Percentiles rank a stretch among this genome's conserved stretches.
phyloP scores from a whole-genome alignment of 1,140 invertebrate species.

The Ectropis grisescens region DNA sequence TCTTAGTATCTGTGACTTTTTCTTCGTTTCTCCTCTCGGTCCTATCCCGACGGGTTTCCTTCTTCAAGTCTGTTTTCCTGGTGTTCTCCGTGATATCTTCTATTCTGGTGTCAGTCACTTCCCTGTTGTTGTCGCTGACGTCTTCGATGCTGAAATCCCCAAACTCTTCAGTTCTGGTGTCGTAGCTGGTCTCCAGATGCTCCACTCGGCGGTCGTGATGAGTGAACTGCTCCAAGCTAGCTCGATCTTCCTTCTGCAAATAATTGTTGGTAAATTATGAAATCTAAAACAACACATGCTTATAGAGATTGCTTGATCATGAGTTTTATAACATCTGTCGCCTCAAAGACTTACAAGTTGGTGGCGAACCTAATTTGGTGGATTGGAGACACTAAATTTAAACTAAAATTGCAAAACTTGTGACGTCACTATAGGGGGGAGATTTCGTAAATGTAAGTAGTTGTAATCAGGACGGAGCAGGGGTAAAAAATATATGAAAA shows the following conservation, averaged over 20 bases:
- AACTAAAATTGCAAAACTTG: too few species aligned
- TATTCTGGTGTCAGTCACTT: too few species aligned
- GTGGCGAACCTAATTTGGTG: too few species aligned
- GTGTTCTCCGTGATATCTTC: constrained; percentile 17
- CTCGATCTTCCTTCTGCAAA: constrained; percentile 47
- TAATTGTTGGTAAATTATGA: too few species aligned
- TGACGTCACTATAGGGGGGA: neutral
- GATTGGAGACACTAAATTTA: too few species aligned
- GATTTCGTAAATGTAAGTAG: neutral
- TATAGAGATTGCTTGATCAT: too few species aligned
- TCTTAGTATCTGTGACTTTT: constrained; percentile 70
- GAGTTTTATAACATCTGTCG: too few species aligned
- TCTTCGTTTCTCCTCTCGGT: constrained; percentile 31
- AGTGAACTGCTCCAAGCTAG: constrained; percentile 50
- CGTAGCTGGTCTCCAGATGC: neutral
- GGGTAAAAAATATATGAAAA: neutral
- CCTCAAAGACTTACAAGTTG: too few species aligned
- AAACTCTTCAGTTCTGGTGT: too few species aligned
- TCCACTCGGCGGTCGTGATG: constrained; percentile 32
- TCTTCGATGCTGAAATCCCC: too few species aligned
- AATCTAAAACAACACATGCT: too few species aligned
- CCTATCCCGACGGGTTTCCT: constrained; percentile 15
- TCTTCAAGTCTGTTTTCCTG: constrained; percentile 6
- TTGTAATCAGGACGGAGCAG: constrained; percentile 4
- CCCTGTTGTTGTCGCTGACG: too few species aligned